phyloP scores from a whole-genome alignment of 2,113 vertebrate genomes.

The Perca fluviatilis region DNA sequence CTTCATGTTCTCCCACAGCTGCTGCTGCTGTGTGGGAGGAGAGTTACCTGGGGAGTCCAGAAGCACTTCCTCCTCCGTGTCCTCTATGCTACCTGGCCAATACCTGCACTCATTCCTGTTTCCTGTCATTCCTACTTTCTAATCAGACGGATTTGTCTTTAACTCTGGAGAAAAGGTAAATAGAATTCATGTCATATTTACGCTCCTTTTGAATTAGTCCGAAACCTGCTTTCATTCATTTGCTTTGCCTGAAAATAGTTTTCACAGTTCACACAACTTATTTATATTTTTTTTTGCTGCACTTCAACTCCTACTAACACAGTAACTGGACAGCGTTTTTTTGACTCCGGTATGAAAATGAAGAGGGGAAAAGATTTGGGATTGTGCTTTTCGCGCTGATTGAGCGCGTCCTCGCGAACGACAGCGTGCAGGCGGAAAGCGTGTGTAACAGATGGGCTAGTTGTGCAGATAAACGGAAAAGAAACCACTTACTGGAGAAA shows the following conservation, averaged over 20 bases:
- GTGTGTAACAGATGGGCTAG: too few species aligned
- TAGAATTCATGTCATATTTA: background rate
- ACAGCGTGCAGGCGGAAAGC: background rate
- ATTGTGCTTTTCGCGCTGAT: too few species aligned
- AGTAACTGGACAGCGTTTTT: background rate
- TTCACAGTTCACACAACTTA: too few species aligned
- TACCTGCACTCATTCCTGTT: background rate
- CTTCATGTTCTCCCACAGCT: conserved; percentile 4
- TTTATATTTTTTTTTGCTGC: too few species aligned
- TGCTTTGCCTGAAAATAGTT: background rate
- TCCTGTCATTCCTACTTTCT: background rate
- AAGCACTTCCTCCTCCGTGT: conserved; percentile 64
- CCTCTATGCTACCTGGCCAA: conserved; percentile 8
- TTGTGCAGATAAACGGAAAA: background rate
- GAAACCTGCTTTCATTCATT: background rate
- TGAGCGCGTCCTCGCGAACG: background rate
- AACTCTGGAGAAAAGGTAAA: conserved; percentile 50
- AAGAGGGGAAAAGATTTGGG: background rate
- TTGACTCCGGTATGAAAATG: rapidly evolving
- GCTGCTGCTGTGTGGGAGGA: conserved; percentile 45
- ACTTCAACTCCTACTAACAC: background rate
- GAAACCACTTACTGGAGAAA: background rate
- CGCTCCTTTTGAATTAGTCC: background rate
- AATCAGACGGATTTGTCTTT: background rate
- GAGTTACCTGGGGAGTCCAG: conserved; percentile 47